Evolutionary conservation across 2,113 vertebrate species (phyloP).

Genomic region (Regulus satrapa): DNA sequence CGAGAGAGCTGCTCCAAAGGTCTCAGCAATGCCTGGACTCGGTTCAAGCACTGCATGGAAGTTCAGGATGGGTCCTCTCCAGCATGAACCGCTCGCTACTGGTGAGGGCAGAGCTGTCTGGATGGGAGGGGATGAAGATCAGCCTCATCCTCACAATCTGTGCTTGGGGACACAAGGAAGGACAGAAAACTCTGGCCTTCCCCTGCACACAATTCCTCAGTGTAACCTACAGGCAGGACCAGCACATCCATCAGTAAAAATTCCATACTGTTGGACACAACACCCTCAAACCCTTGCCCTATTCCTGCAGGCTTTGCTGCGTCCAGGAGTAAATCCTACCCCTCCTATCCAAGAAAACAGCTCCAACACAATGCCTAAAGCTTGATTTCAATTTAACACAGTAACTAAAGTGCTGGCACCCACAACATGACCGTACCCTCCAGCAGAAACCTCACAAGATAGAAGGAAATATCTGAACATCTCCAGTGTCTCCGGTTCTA

Average conservation of each 20-base stretch:
- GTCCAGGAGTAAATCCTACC: neutral
- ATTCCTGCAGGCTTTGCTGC: neutral
- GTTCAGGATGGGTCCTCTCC: neutral
- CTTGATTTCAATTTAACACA: neutral
- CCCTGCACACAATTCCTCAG: rapidly evolving
- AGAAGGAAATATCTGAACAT: neutral
- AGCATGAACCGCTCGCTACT: rapidly evolving
- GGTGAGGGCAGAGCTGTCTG: neutral
- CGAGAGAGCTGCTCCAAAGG: neutral
- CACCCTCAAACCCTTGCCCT: neutral
- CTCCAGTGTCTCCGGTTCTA: neutral
- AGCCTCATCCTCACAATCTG: neutral
- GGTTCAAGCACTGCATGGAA: neutral
- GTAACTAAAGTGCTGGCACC: neutral
- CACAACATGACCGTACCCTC: neutral
- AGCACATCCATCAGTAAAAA: neutral
- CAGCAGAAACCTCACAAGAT: neutral
- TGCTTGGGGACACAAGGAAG: neutral
- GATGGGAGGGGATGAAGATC: neutral
- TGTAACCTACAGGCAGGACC: neutral
- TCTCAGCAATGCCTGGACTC: neutral
- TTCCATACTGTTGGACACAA: neutral
- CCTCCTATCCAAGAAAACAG: neutral
- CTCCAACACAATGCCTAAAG: neutral
- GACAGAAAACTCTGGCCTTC: neutral